Base-by-base conservation (phyloP, 2,888 invertebrate genomes). In the Melolontha melolontha region DNA sequence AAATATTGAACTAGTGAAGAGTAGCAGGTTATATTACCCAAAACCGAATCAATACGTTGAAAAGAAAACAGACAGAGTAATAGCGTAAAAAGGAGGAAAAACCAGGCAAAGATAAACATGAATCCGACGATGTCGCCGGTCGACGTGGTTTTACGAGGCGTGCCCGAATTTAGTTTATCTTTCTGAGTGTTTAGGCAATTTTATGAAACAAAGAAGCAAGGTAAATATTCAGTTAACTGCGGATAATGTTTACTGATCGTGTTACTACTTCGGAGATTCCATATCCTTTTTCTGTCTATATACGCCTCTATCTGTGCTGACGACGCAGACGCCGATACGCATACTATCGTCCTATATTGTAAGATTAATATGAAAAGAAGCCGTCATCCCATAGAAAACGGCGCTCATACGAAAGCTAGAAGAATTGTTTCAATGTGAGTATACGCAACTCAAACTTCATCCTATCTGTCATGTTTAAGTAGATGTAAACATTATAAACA, bases 171-270 rank as follows among this genome's bases (percentile, higher is more conserved):
- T 47, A 62, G 50, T 57, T 55, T 66, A 66, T 66, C 66, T 55
- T 57, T 59, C 57, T 40, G 59, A 66, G 50, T 55, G 57, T 50
- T 66, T 55, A 39, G 66, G 49, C 66, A 66, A 57, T 66, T 66
- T 59, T 57, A 57, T 57, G 42, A 66, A 66, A 66, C 57, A 66
- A 49, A 49, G 65, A 50, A 41, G 49, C 50, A 57, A 59, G 40
- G 66, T 66, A 66, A 66, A 66, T 57, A 66, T 66, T 57, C 66
- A 66, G 59, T 59, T 66, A 66, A 41, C 66, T 57, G 59, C 17
- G 41, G 57, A 40, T 66, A 66, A 66, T 66, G 55, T 66, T 57
- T 59, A 50, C 66, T 14, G 66, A 66, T 66, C 66, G 59, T 49
- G 66, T 59, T 66, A 66, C 59, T 59, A 29, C 59, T 59, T 59